Evolutionary conservation across 2,888 invertebrate genomes (phyloP).

Genomic region (Agrotis clavis): DNA sequence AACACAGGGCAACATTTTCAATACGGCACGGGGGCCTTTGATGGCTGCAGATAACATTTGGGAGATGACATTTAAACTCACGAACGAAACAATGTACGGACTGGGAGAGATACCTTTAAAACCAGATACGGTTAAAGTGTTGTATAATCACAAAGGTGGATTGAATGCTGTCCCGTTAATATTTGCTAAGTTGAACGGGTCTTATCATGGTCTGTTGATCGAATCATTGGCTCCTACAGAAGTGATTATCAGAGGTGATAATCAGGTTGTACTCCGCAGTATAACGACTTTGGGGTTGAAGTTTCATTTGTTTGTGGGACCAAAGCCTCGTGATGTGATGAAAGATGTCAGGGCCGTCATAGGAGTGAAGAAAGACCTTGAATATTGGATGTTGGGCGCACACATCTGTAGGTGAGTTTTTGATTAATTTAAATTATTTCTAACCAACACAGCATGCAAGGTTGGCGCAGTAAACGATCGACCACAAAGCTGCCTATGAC

Average conservation of each 20-base stretch:
- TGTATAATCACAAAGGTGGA: constrained; percentile 87
- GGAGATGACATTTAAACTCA: constrained; percentile 91
- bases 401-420: constrained; percentile 84
- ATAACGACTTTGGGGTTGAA: constrained; percentile 85
- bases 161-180: constrained; percentile 88
- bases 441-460: too few species aligned
- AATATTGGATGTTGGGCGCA: constrained; percentile 88
- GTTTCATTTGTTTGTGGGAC: constrained; percentile 85
- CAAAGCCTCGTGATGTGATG: constrained; percentile 83
- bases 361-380: constrained; percentile 72
- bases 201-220: constrained; percentile 91
- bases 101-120: constrained; percentile 88
- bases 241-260: constrained; percentile 87
- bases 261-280: constrained; percentile 90
- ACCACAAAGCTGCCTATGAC: too few species aligned
- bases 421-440: background rate
- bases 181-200: constrained; percentile 87
- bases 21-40: constrained; percentile 90
- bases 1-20: constrained; percentile 83
- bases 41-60: constrained; percentile 92
- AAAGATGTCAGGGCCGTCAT: constrained; percentile 77
- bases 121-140: constrained; percentile 76
- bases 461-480: too few species aligned
- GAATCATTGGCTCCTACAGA: constrained; percentile 90
- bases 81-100: constrained; percentile 90